Conservation (phyloP, 2,888 invertebrate species). For the Agonum fuliginosum region DNA sequence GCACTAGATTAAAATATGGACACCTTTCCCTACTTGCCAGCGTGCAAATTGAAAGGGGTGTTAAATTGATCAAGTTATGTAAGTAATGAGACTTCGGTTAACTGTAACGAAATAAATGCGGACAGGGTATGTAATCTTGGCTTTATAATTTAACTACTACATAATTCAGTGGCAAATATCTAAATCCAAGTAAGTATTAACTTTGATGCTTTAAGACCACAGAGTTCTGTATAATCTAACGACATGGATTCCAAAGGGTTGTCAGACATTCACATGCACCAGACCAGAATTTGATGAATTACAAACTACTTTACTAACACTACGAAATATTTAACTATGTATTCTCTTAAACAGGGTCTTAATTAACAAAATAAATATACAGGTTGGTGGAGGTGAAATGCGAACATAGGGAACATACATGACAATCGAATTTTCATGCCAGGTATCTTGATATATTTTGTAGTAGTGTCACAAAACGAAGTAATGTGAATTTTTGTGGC, state of each 20-base stretch:
- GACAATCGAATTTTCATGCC: too few relatives aligned
- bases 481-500: too few relatives aligned
- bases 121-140: slow-evolving; percentile 22
- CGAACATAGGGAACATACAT: too few relatives aligned
- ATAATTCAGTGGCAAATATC: slow-evolving; percentile 34
- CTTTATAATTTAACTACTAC: slow-evolving; percentile 27
- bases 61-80: slow-evolving; percentile 37
- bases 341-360: too few relatives aligned
- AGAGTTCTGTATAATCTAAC: neutral
- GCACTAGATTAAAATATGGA: slow-evolving; percentile 57
- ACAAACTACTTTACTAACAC: neutral
- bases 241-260: slow-evolving; percentile 3
- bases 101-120: slow-evolving; percentile 15
- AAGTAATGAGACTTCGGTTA: slow-evolving; percentile 21
- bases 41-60: slow-evolving; percentile 50
- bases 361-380: too few relatives aligned
- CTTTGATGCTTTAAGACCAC: slow-evolving; percentile 29
- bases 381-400: too few relatives aligned
- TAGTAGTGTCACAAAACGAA: too few relatives aligned
- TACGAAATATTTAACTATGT: neutral
- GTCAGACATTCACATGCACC: neutral
- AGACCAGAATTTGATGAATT: neutral
- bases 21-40: slow-evolving; percentile 32
- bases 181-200: slow-evolving; percentile 16
- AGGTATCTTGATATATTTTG: too few relatives aligned